Percentiles rank a stretch among this genome's conserved stretches.
These are phyloP conservation scores for Cataglyphis rosenhaueri DNA, from an alignment of 2,888 invertebrate species.

Conservation along the genomic window DNA sequence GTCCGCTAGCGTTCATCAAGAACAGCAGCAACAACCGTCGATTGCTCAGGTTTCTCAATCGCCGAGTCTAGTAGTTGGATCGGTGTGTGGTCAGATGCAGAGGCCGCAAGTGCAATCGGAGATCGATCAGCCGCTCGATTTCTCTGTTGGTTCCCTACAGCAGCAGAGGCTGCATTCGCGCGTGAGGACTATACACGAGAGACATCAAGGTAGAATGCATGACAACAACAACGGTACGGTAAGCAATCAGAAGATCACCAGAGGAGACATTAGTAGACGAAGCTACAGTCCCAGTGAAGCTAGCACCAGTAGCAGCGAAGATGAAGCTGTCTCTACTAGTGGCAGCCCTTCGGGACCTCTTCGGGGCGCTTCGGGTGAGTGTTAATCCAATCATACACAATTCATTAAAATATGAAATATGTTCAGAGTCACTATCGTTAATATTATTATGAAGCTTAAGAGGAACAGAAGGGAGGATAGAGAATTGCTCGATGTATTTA, in stretches of 20 bases:
- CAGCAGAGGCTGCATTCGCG: slow-evolving; percentile 81
- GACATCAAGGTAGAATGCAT: slow-evolving; percentile 76
- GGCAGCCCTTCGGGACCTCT: slow-evolving; percentile 83
- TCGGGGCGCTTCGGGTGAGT: slow-evolving; percentile 83
- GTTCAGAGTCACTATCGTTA: slow-evolving; percentile 5
- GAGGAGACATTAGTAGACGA: slow-evolving; percentile 76
- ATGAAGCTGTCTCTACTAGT: slow-evolving; percentile 84
- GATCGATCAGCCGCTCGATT: slow-evolving; percentile 90
- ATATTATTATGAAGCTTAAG: slow-evolving; percentile 23
- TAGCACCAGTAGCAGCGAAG: slow-evolving; percentile 82
- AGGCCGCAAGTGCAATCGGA: slow-evolving; percentile 82
- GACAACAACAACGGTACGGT: slow-evolving; percentile 82
- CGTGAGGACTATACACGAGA: slow-evolving; percentile 79
- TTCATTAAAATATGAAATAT: slow-evolving; percentile 24
- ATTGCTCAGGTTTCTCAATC: slow-evolving; percentile 79
- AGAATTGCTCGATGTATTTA: background rate
- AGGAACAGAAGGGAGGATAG: background rate
- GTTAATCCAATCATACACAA: slow-evolving; percentile 1
- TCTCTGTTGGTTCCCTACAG: slow-evolving; percentile 89
- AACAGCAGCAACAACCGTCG: slow-evolving; percentile 79
- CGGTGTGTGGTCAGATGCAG: slow-evolving; percentile 85
- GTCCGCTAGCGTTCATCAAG: slow-evolving; percentile 77
- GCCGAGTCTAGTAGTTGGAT: slow-evolving; percentile 88
- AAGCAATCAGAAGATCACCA: slow-evolving; percentile 75
- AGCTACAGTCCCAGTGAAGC: slow-evolving; percentile 84